Evolutionary conservation across 2,113 vertebrate species (phyloP).

Genomic region (Aramus guarauna): DNA sequence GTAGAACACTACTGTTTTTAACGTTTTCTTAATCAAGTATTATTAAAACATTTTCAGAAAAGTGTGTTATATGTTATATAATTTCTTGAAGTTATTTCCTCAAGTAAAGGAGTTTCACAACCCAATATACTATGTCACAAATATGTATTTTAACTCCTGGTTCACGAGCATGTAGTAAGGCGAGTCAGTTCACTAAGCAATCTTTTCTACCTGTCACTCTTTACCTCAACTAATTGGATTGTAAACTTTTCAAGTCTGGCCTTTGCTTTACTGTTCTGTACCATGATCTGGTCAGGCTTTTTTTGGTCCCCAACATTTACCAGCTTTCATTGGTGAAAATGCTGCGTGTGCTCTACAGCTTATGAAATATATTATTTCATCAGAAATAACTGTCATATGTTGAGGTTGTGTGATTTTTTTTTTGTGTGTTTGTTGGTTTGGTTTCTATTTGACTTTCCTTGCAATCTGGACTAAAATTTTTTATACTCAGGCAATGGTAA

Average conservation of each 20-base stretch:
- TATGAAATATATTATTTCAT: neutral
- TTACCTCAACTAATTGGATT: neutral
- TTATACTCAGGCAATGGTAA: neutral
- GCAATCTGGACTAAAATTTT: neutral
- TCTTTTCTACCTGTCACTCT: neutral
- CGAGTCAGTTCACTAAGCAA: neutral
- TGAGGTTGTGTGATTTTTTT: neutral
- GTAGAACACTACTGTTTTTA: neutral
- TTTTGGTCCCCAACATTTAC: neutral
- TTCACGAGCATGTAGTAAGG: neutral
- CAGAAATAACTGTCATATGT: neutral
- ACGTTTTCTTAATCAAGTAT: neutral
- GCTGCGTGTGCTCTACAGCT: neutral
- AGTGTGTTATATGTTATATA: neutral
- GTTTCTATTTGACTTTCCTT: conserved; percentile 1
- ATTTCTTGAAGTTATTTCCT: neutral
- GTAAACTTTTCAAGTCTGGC: neutral
- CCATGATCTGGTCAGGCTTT: neutral
- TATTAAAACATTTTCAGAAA: neutral
- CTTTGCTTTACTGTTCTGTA: neutral
- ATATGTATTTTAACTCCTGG: neutral
- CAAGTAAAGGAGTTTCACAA: neutral
- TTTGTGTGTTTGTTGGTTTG: neutral
- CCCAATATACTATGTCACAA: neutral
- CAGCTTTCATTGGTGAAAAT: neutral